Conservation (phyloP, 1,140 invertebrate genomes). For the Nasonia vitripennis region DNA sequence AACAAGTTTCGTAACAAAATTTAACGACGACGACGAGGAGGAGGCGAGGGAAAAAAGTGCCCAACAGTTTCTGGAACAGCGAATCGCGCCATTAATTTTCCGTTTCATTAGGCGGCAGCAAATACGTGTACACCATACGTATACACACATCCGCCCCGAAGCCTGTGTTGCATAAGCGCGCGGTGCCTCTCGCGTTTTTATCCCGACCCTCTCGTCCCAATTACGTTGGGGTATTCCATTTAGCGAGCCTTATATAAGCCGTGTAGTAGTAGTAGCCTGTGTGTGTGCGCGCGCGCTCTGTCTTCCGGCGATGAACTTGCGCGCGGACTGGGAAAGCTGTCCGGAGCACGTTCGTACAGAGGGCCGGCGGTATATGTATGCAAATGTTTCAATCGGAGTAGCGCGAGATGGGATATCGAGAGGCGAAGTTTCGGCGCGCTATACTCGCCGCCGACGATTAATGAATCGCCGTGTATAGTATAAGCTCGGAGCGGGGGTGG, state of each 20-base stretch:
- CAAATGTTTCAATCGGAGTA: slow-evolving; percentile 37
- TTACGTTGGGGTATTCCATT: neutral
- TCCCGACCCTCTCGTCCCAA: neutral
- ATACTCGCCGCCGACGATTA: neutral
- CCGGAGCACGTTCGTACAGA: slow-evolving; percentile 11
- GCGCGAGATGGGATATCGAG: slow-evolving; percentile 31
- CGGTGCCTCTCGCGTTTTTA: neutral
- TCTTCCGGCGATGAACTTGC: neutral
- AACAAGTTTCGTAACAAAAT: no score
- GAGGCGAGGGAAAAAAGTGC: neutral
- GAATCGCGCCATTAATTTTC: slow-evolving; percentile 9
- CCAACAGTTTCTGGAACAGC: neutral
- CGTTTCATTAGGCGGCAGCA: neutral
- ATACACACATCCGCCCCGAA: neutral
- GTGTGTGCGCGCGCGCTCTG: neutral
- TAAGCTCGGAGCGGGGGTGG: neutral
- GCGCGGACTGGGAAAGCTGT: slow-evolving; percentile 9
- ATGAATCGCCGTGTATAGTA: slow-evolving; percentile 1
- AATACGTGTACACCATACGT: neutral
- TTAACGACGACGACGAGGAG: no score
- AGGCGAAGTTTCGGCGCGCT: neutral
- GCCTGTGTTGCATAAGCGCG: neutral
- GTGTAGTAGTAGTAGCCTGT: neutral
- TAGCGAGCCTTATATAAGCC: neutral
- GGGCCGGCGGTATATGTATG: neutral